These are phyloP conservation scores for Augochlorella aurata DNA, from an alignment of 2,888 invertebrate genomes.

Conservation along the genomic window DNA sequence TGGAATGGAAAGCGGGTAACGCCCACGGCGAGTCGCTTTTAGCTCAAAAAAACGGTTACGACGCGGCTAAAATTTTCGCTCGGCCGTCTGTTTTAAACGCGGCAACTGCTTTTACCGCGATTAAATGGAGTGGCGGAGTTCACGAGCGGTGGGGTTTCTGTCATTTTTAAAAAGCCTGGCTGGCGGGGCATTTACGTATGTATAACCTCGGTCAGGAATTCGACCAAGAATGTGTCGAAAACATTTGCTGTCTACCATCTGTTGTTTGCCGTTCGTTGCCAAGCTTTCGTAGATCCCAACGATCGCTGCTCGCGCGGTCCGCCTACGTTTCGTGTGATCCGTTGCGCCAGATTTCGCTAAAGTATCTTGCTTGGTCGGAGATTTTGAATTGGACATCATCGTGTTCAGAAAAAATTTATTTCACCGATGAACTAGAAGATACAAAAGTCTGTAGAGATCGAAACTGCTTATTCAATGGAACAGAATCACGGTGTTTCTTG, in stretches of 20 bases:
- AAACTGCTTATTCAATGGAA: too few species aligned
- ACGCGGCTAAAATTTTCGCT: neutral
- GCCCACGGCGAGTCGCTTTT: neutral
- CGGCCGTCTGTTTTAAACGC: neutral
- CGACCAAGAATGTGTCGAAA: slow-evolving; percentile 54
- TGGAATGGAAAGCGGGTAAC: neutral
- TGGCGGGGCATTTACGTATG: slow-evolving; percentile 26
- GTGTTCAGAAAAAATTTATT: too few species aligned
- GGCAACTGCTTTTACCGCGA: slow-evolving; percentile 19
- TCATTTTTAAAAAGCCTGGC: slow-evolving; percentile 15
- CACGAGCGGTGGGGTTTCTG: neutral
- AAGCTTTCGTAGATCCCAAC: slow-evolving; percentile 24
- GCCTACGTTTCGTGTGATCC: slow-evolving; percentile 19
- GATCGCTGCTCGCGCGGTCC: slow-evolving; percentile 7
- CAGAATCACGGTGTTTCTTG: too few species aligned
- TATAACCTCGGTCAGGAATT: slow-evolving; percentile 48
- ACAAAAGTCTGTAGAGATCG: too few species aligned
- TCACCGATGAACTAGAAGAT: too few species aligned
- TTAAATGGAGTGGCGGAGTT: slow-evolving; percentile 8
- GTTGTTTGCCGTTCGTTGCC: slow-evolving; percentile 50
- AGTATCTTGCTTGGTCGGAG: too few species aligned
- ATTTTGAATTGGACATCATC: too few species aligned
- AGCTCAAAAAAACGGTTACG: neutral
- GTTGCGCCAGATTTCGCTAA: neutral
- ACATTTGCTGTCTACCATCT: slow-evolving; percentile 59